phyloP scores from a whole-genome alignment of 2,113 vertebrate species.

The Sakesphorus luctuosus region DNA sequence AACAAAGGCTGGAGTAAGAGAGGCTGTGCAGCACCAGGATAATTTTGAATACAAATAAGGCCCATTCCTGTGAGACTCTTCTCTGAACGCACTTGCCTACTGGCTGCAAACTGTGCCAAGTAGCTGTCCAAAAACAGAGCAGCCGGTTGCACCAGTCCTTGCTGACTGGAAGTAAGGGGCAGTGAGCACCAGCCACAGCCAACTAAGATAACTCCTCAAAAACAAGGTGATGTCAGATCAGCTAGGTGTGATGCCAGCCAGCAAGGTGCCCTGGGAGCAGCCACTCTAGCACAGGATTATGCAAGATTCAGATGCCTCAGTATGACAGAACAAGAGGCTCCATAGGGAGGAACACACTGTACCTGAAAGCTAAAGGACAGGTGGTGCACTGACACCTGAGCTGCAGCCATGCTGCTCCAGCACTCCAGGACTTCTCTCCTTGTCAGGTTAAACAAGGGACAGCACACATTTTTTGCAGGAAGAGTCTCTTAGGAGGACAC shows the following conservation, averaged over 20 bases:
- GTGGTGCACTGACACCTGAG: background rate
- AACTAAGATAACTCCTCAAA: background rate
- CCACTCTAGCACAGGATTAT: background rate
- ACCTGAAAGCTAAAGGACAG: background rate
- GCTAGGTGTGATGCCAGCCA: background rate
- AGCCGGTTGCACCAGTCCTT: background rate
- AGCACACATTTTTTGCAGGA: background rate
- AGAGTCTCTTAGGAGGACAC: background rate
- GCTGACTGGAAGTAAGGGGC: background rate
- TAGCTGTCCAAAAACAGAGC: background rate
- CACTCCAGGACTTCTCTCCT: background rate
- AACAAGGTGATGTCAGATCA: constrained; percentile 24
- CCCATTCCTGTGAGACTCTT: background rate
- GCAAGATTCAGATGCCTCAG: background rate
- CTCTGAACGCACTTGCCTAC: background rate
- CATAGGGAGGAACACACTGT: background rate
- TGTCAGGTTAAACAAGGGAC: background rate
- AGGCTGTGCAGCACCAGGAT: background rate
- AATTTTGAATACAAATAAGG: background rate
- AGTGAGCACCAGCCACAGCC: constrained; percentile 1
- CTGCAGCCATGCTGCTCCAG: background rate
- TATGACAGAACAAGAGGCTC: background rate
- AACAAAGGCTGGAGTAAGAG: constrained; percentile 23
- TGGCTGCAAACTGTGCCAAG: background rate
- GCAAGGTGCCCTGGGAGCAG: background rate